Percentiles rank a stretch among this genome's conserved stretches.
phyloP scores from a whole-genome alignment of 2,888 invertebrate genomes.

The Eucriotettix oculatus region DNA sequence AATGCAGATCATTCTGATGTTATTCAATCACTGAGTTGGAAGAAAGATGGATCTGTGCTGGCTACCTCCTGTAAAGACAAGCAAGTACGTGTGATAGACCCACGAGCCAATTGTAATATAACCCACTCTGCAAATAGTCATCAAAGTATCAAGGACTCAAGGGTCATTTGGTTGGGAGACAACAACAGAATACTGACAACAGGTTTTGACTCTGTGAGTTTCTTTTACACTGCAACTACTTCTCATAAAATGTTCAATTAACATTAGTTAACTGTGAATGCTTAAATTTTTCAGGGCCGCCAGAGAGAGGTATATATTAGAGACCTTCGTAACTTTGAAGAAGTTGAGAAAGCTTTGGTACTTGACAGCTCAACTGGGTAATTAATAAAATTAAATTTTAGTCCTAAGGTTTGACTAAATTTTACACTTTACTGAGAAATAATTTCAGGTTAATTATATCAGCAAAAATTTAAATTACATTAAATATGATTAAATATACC shows the following conservation, averaged over 20 bases:
- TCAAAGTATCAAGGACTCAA: slow-evolving; percentile 79
- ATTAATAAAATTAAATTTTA: slow-evolving; percentile 7
- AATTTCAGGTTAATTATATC: no score
- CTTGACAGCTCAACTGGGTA: slow-evolving; percentile 75
- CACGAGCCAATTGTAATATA: slow-evolving; percentile 44
- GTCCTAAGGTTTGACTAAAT: no score
- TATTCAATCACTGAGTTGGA: slow-evolving; percentile 83
- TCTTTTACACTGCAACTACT: background rate
- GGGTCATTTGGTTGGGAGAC: slow-evolving; percentile 81
- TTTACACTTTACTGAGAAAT: no score
- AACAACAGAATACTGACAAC: slow-evolving; percentile 71
- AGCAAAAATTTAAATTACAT: no score
- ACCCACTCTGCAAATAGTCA: slow-evolving; percentile 44
- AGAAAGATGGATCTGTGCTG: slow-evolving; percentile 62
- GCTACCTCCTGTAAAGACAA: slow-evolving; percentile 88
- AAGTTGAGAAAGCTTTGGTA: slow-evolving; percentile 60
- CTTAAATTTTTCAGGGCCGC: slow-evolving; percentile 36
- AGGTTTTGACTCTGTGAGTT: slow-evolving; percentile 55
- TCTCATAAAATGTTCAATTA: background rate
- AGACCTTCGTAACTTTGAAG: slow-evolving; percentile 64
- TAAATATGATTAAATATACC: no score
- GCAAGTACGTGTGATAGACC: slow-evolving; percentile 71
- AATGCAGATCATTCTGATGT: slow-evolving; percentile 62
- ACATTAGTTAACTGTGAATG: background rate
- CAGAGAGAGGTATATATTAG: slow-evolving; percentile 77